Evolutionary conservation across 1,140 invertebrate species (phyloP), one percentile per base, ranked within the genome.

Genomic region (Bombus superbus): DNA sequence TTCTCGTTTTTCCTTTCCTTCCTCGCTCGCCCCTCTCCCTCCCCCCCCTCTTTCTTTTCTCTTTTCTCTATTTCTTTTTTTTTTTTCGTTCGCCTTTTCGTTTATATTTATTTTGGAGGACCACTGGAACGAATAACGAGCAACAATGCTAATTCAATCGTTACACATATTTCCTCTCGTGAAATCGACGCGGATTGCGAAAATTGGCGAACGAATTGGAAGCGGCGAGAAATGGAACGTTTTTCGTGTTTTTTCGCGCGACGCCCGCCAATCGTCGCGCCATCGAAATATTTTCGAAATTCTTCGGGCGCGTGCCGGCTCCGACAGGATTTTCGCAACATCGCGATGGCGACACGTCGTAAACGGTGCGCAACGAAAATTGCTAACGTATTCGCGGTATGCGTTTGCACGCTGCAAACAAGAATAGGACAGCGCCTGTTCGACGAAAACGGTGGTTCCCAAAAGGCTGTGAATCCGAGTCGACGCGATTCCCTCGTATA

Each of bases 351-450:
- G 86, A 83, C 78, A 85, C 69, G 35, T 78, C 69, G 80, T 81
- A 85, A 86, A 66, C 86, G 40, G 11, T 3, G 71, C 32, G 47
- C 64, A 42, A 71, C 79, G 53, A 91, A 93, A 94, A 93, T 40
- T 92, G 94, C 92, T 22, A 86, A 72, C 72, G 87, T 35, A 92
- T 88, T 90, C 90, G 93, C 91, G 91, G 87, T 92, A 93, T 91
- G 86, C 85, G 66, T 72, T 81, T n/a, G 47, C 25, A 35, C 42
- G 66, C 59, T 4, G 38, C 35, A 40, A 85, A 69, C 42, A 79
- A 62, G 75, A 71, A 84, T 78, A 86, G 88, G 83, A 86, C 82
- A n/a, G 28, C 25, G 42, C 1, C 72, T 25, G 47, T 64, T 42
- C 28, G n/a, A 18, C 22, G 72, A 38, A 32, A 35, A 59, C 64